Base-by-base conservation (phyloP, 2,797 vertebrate species). In the Lithobates sylvaticus region DNA sequence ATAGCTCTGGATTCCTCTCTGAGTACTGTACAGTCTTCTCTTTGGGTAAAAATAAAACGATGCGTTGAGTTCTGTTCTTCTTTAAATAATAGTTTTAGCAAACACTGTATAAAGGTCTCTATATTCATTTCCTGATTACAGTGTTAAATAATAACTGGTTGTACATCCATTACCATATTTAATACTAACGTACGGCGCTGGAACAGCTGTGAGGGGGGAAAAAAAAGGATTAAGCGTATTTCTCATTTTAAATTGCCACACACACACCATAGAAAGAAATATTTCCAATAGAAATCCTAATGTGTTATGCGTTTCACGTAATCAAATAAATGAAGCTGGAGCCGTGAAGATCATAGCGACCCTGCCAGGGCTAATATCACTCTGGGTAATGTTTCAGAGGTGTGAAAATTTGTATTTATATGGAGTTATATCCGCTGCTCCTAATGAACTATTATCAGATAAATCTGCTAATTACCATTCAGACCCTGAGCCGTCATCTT, bases 401-500 rank as follows among this genome's bases (percentile, higher is more conserved):
- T 84, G 65, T 69, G 32, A 70, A 74, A 27, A 82, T 73, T 23
- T 42, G 54, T 71, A 71, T 77, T 77, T 84, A 34, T 78, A 77
- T 39, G 26, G 73, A 69, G 64, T 21, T 18, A 42, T n/a, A 83
- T 83, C 64, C 21, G 15, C 70, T 21, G 69, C 32, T 61, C 15
- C 13, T 65, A 82, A 73, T 77, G 74, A 85, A 79, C 69, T 72
- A 54, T 64, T 50, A 67, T 73, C 36, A 73, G 74, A 68, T 80
- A 68, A 80, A 80, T 80, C 77, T 75, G 77, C 84, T 85, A 85
- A 85, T 85, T 85, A 81, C 77, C 32, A 67, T 67, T 68, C 84
- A 80, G 84, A 64, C 61, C 72, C 44, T 42, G 42, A 85, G 78
- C 39, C 54, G 50, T 73, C 76, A 85, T 73, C 69, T 79, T 47